Evolutionary conservation across 2,797 vertebrate genomes (phyloP), one percentile per base, ranked within the genome.

Genomic region (Cyprinodon diabolis): DNA sequence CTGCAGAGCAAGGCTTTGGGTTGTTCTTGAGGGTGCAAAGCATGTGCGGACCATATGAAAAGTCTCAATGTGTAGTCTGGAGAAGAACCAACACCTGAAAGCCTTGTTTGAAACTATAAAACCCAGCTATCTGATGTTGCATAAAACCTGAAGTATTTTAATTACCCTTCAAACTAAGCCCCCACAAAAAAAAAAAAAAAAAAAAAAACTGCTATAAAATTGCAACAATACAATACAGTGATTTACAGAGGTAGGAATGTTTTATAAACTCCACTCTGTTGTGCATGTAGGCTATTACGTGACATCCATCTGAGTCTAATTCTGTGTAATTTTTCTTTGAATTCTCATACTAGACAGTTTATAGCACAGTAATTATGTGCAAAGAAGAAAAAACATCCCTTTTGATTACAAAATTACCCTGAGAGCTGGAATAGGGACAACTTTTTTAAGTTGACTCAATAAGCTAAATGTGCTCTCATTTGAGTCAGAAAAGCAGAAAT

Each of bases 381-480:
- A 1, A 19, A n/a, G 55, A 84, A 57, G 37, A 68, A 68, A 30
- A 48, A 21, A 21, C 14, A 23, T 4, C 25, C 51, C 0, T 65
- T 13, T 17, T 57, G 9, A 68, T 75, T 66, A n/a, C 21, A 5
- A 66, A 80, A 80, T 72, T 10, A 56, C 68, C n/a, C 25, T 55
- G 23, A 69, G 23, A 56, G 37, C 55, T 77, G 78, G 78, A 79
- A 81, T 80, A 66, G 75, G 40, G 47, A 75, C 69, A 15, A 66
- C 54, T 45, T 63, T 83, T 63, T 66, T 52, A 45, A 43, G 67
- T 57, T 1, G 14, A 49, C 49, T 57, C 56, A 0, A 23, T 69
- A 25, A 0, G 66, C 43, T 25, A 66, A 71, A 68, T 17, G 2
- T 35, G 19, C 4, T 0, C 55, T 74, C 51, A 30, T 78, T 82